Conservation (phyloP, 2,888 invertebrate genomes). For the Kuschelorhynchus macadamiae region DNA sequence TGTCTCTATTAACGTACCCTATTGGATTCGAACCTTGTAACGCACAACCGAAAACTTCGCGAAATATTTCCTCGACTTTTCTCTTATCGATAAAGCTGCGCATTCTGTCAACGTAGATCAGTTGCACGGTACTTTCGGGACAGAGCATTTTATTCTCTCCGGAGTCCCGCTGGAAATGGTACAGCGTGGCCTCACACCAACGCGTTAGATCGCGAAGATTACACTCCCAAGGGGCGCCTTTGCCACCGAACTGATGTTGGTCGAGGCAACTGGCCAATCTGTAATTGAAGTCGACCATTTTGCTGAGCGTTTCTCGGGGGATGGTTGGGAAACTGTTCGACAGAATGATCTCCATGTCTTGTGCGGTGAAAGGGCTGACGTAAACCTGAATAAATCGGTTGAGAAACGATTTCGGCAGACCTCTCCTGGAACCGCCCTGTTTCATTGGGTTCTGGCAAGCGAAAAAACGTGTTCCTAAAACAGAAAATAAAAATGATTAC, state of each 20-base stretch:
- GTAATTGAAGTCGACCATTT: slow-evolving; percentile 86
- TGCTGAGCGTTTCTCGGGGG: slow-evolving; percentile 73
- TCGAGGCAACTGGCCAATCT: slow-evolving; percentile 77
- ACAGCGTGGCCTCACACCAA: slow-evolving; percentile 87
- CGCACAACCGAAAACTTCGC: slow-evolving; percentile 69
- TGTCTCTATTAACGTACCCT: slow-evolving; percentile 73
- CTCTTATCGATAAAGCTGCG: slow-evolving; percentile 82
- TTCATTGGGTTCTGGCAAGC: slow-evolving; percentile 97
- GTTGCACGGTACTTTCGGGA: slow-evolving; percentile 76
- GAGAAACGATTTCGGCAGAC: slow-evolving; percentile 95
- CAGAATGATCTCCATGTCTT: slow-evolving; percentile 80
- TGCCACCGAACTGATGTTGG: slow-evolving; percentile 79
- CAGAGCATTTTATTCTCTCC: slow-evolving; percentile 56
- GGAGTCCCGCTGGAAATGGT: slow-evolving; percentile 62
- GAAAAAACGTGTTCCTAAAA: slow-evolving; percentile 85
- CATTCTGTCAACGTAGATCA: slow-evolving; percentile 92
- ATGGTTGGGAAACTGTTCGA: slow-evolving; percentile 76
- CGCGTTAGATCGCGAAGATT: slow-evolving; percentile 95
- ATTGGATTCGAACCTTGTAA: slow-evolving; percentile 73
- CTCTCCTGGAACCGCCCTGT: slow-evolving; percentile 96
- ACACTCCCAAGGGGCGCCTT: slow-evolving; percentile 96
- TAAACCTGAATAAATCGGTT: slow-evolving; percentile 97
- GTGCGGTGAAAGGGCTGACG: slow-evolving; percentile 74
- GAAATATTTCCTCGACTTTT: slow-evolving; percentile 74
- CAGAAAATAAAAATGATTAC: slow-evolving; percentile 15